A percentile compares a stretch with the other conserved stretches of the same genome.
Evolutionary conservation across 2,888 invertebrate genomes (phyloP).

Genomic region (Aphidoletes aphidimyza): DNA sequence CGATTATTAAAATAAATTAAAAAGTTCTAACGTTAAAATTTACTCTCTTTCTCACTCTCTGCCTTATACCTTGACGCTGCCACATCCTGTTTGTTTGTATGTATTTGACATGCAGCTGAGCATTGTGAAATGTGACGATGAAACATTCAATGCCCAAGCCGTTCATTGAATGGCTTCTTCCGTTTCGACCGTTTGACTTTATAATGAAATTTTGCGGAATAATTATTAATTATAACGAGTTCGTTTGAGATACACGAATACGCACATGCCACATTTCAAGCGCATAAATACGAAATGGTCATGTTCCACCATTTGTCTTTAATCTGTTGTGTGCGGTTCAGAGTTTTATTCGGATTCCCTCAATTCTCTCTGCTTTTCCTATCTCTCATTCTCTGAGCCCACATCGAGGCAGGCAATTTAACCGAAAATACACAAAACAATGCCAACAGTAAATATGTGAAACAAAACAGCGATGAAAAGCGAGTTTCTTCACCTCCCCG

Average conservation of each 20-base stretch:
- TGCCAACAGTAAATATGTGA: constrained; percentile 14
- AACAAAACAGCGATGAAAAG: too few species aligned
- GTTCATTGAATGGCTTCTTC: not conserved
- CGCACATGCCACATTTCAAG: constrained; percentile 3
- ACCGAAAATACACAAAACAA: not conserved
- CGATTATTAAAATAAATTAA: constrained; percentile 42
- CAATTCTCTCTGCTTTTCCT: too few species aligned
- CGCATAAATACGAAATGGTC: constrained; percentile 12
- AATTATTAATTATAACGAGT: constrained; percentile 49
- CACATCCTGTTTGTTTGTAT: too few species aligned
- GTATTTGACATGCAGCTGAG: too few species aligned
- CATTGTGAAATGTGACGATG: too few species aligned
- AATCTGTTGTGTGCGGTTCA: not conserved
- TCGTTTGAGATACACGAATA: not conserved
- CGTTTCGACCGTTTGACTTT: not conserved
- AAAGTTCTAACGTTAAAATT: not conserved
- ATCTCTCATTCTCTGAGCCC: not conserved
- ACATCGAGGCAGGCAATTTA: not conserved
- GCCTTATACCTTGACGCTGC: too few species aligned
- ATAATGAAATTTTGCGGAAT: constrained; percentile 28
- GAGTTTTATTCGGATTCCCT: constrained; percentile 10
- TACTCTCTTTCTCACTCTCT: not conserved
- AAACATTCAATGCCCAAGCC: not conserved
- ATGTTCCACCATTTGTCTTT: not conserved
- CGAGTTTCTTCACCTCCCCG: too few species aligned